phyloP scores from a whole-genome alignment of 2,113 vertebrate species.

The Alethe diademata region DNA sequence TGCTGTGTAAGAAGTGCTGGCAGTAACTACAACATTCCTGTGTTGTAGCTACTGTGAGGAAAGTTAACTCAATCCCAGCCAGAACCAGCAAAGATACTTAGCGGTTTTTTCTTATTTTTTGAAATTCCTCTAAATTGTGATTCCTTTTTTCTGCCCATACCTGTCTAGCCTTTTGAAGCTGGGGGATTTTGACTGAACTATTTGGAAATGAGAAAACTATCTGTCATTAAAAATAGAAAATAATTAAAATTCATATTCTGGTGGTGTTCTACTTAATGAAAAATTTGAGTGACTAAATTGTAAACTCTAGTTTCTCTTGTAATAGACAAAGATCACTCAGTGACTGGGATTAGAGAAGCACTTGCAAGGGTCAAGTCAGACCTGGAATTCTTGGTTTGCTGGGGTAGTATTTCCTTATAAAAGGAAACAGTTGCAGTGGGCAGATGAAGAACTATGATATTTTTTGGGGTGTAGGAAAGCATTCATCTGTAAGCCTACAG shows the following conservation, averaged over 20 bases:
- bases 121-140: background rate
- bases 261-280: background rate
- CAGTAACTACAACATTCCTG: background rate
- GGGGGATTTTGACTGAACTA: background rate
- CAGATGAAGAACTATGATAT: background rate
- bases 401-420: background rate
- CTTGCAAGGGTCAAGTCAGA: background rate
- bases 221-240: background rate
- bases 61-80: background rate
- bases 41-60: background rate
- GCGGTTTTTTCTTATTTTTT: background rate
- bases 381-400: background rate
- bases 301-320: background rate
- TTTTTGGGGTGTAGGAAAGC: background rate
- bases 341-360: background rate
- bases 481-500: background rate
- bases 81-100: background rate
- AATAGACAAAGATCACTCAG: background rate
- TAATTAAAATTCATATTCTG: background rate
- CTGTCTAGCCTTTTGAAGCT: background rate
- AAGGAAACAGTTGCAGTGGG: background rate
- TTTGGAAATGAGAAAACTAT: background rate
- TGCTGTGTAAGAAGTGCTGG: background rate
- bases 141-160: background rate
- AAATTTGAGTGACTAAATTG: background rate